Percentiles rank a stretch among this genome's conserved stretches.
These are phyloP conservation scores for Pica pica DNA, from an alignment of 2,113 vertebrate genomes.

Conservation along the genomic window DNA sequence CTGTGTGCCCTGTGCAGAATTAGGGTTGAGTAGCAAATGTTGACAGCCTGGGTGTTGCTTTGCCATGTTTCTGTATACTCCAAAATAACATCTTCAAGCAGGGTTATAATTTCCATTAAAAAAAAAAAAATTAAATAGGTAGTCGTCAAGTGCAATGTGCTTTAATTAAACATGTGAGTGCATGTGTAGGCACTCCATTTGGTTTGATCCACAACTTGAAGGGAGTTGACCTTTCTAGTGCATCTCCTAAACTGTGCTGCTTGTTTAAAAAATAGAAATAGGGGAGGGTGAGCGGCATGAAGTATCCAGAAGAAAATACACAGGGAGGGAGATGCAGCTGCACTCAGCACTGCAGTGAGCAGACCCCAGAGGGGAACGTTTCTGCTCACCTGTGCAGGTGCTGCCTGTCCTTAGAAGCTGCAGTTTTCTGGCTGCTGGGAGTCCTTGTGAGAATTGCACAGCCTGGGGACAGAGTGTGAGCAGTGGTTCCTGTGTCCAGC, in stretches of 20 bases:
- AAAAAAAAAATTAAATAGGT: not conserved
- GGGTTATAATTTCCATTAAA: not conserved
- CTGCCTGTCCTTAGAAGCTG: not conserved
- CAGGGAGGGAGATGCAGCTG: not conserved
- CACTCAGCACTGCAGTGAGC: not conserved
- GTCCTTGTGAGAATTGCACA: rapidly evolving
- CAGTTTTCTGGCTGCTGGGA: rapidly evolving
- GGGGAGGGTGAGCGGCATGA: not conserved
- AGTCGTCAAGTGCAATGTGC: not conserved
- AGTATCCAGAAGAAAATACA: not conserved
- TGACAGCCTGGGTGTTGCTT: not conserved
- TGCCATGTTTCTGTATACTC: not conserved
- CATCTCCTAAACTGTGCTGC: not conserved
- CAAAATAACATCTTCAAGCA: not conserved
- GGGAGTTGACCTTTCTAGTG: not conserved
- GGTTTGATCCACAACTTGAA: not conserved
- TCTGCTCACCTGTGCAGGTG: not conserved
- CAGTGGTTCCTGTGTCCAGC: not conserved
- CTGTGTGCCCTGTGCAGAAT: not conserved
- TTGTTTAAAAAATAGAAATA: not conserved
- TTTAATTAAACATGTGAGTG: not conserved
- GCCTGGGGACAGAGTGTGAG: not conserved
- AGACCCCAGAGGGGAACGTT: not conserved
- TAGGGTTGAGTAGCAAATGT: not conserved
- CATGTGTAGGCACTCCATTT: not conserved